phyloP scores from a whole-genome alignment of 1,140 invertebrate genomes.

The Aphidius gifuensis region DNA sequence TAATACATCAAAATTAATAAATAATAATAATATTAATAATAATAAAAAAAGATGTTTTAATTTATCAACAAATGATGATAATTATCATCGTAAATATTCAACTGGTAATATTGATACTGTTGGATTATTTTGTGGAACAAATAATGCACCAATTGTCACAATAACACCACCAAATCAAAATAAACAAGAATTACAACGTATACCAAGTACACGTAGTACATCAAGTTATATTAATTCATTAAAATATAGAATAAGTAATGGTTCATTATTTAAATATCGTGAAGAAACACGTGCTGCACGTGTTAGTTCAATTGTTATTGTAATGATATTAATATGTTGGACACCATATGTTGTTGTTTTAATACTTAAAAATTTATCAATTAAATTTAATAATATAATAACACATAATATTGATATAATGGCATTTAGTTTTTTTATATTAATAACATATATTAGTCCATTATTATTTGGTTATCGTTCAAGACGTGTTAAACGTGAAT shows the following conservation, averaged over 20 bases:
- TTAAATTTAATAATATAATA: constrained; percentile 33
- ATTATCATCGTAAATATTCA: constrained; percentile 10
- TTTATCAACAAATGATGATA: constrained; percentile 1
- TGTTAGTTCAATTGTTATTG: constrained; percentile 69
- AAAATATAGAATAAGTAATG: constrained; percentile 75
- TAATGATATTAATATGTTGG: constrained; percentile 71
- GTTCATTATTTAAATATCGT: constrained; percentile 75
- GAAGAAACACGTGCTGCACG: constrained; percentile 79
- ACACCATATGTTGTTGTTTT: constrained; percentile 64
- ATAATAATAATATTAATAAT: neutral
- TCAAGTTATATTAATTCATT: constrained; percentile 67
- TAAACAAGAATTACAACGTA: constrained; percentile 45
- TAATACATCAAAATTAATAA: neutral
- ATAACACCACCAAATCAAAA: constrained; percentile 53
- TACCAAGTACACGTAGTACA: constrained; percentile 45
- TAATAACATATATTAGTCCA: constrained; percentile 70
- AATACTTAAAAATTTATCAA: constrained; percentile 50
- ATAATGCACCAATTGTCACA: constrained; percentile 43
- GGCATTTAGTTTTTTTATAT: constrained; percentile 64
- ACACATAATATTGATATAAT: constrained; percentile 52
- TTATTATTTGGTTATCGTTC: constrained; percentile 78
- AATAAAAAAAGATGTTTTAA: neutral
- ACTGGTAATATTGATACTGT: constrained; percentile 8
- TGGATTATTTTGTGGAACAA: neutral
- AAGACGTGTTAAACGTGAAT: constrained; percentile 70